Base-by-base conservation (phyloP, 37 sponge, comb jelly and placozoan genomes). In the Tethya wilhelma region DNA sequence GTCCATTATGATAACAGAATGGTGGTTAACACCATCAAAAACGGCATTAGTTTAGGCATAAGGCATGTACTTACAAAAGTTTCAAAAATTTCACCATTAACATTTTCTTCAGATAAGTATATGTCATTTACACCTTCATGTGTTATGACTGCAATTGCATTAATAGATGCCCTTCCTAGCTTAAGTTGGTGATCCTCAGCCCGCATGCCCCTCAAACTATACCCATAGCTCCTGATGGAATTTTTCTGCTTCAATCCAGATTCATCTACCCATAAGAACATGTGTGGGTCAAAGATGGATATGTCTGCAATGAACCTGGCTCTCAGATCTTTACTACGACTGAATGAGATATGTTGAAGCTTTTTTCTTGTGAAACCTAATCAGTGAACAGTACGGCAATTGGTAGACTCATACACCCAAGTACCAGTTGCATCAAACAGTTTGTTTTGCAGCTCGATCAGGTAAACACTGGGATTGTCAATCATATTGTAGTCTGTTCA, bases 401-500 rank as follows among this genome's bases (percentile, higher is more conserved):
- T 72, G 25, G 49, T 44, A 45, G 73, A 26, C 19, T n/a, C 19
- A 31, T 41, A 33, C 8, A 72, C 73, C 9, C 25, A 6, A 12
- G 9, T 72, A 7, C 55, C 73, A 45, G 32, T 38, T 30, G 32
- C 32, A 44, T 19, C 17, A 8, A 19, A n/a, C 42, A 75, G 62
- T 14, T 58, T 25, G 33, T 56, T 25, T 30, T 58, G 38, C 62
- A 75, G 9, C 38, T 75, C 76, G 38, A 20, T 1, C 11, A 75
- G 60, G 62, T 75, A 75, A 23, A 58, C 59, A 20, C 76, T 40
- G 20, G 76, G 76, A 11, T 59, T 57, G 22, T 29, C 41, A 38
- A 75, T 43, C 3, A 75, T n/a, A 75, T 4, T 30, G 12, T 9
- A 19, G 22, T 9, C 26, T 75, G 37, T 45, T 75, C 62, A 75